A percentile compares a stretch with the other conserved stretches of the same genome.
These are phyloP conservation scores for Lathamus discolor DNA, from an alignment of 2,113 vertebrate genomes.

Conservation along the genomic window DNA sequence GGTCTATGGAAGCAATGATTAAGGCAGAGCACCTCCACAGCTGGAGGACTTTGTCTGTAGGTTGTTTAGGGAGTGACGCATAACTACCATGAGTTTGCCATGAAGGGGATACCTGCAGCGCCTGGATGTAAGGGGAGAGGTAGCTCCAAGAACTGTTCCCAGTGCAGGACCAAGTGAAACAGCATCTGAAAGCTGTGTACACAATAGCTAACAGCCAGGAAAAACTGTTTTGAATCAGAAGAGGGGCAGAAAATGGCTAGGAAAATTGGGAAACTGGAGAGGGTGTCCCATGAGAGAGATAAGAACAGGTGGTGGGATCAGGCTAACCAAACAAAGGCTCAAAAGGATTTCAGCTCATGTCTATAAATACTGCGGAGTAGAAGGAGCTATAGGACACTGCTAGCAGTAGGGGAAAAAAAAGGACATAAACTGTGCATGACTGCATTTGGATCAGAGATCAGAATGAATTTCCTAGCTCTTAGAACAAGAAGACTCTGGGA, in stretches of 20 bases:
- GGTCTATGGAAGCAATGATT: background rate
- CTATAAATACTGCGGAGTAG: constrained; percentile 40
- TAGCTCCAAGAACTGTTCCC: background rate
- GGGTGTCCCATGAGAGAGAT: background rate
- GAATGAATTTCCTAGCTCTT: background rate
- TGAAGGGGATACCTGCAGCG: background rate
- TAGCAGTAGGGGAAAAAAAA: background rate
- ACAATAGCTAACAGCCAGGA: background rate
- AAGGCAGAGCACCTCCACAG: background rate
- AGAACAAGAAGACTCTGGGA: background rate
- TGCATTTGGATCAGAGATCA: background rate
- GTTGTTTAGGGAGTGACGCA: background rate
- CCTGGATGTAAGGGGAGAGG: background rate
- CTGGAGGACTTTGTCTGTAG: background rate
- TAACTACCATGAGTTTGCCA: background rate
- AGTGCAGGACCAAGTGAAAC: background rate
- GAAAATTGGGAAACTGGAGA: constrained; percentile 15
- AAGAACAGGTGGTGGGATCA: constrained; percentile 57
- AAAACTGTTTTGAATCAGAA: constrained; percentile 28
- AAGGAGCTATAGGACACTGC: background rate
- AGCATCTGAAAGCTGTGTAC: background rate
- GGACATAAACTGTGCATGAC: background rate
- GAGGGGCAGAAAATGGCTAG: constrained; percentile 2
- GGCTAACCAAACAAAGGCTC: constrained; percentile 63
- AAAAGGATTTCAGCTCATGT: constrained; percentile 27